Conservation (phyloP, 2,113 vertebrate species). For the Solea solea region DNA sequence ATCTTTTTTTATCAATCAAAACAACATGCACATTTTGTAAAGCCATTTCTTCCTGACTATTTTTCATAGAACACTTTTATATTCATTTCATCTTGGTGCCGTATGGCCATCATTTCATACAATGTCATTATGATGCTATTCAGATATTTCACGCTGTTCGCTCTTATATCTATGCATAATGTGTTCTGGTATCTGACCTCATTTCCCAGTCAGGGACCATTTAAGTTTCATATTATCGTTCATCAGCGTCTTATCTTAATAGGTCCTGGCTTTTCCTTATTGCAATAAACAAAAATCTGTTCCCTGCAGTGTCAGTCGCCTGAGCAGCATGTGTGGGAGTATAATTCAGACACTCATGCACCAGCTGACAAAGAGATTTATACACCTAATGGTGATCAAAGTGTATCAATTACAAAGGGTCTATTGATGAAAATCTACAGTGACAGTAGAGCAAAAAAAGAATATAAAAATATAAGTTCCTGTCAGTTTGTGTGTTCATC, state of each 20-base stretch:
- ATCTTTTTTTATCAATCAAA: too few species aligned
- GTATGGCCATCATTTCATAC: neutral
- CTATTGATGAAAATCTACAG: slow-evolving; percentile 38
- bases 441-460: slow-evolving; percentile 28
- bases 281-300: slow-evolving; percentile 45
- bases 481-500: slow-evolving; percentile 22
- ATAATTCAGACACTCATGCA: slow-evolving; percentile 8
- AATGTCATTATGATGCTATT: slow-evolving; percentile 26
- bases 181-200: slow-evolving; percentile 45
- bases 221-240: slow-evolving; percentile 61
- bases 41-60: too few species aligned
- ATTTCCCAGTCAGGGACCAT: slow-evolving; percentile 58
- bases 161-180: slow-evolving; percentile 42
- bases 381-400: slow-evolving; percentile 67
- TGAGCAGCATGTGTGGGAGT: slow-evolving; percentile 31
- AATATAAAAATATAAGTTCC: slow-evolving; percentile 9
- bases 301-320: slow-evolving; percentile 20
- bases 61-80: too few species aligned
- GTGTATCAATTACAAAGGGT: slow-evolving; percentile 33
- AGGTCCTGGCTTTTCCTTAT: slow-evolving; percentile 47
- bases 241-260: slow-evolving; percentile 68
- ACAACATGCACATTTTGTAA: too few species aligned
- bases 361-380: slow-evolving; percentile 49
- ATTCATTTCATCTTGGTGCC: neutral
- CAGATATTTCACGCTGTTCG: slow-evolving; percentile 37